Evolutionary conservation across 2,888 invertebrate species (phyloP), one percentile per base, ranked within the genome.

Genomic region (Eudasyphora cyanicolor): DNA sequence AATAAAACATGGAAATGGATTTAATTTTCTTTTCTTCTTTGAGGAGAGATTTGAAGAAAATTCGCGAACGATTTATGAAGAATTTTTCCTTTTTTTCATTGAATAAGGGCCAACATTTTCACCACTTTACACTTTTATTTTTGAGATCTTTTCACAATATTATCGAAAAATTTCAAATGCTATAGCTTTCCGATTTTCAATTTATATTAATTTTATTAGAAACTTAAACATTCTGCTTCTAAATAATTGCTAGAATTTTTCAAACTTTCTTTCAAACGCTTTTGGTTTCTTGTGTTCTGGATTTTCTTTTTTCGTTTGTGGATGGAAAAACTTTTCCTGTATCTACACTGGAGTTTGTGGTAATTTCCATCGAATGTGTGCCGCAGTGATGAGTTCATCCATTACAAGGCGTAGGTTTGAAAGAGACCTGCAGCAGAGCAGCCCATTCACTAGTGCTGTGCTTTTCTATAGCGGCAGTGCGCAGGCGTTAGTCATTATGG

Each of bases 281-380:
- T 29, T 54, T 24, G 57, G n/a, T 38, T 67, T 67, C 10, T 35
- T 67, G 38, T 64, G 29, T 64, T 62, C 10, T 6, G 60, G 8
- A n/a, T n/a, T n/a, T n/a, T n/a, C n/a, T n/a, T n/a, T n/a, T n/a
- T n/a, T n/a, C n/a, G n/a, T 76, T 76, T 81, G 69, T 64, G 81
- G 14, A 51, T 82, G 82, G 87, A 87, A 87, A 87, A 67, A 69
- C 32, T 75, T 83, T 82, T 82, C 86, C 57, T 87, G 86, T 87
- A 85, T 86, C 86, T 87, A 87, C 76, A 86, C 86, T 85, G 85
- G 78, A 75, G 80, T 85, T 87, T 86, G 86, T 82, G 83, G 80
- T 85, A 86, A 86, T 82, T 84, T 87, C 78, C 82, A 70, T 78
- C 49, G 38, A 45, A 82, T 70, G 82, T 79, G 17, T 82, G 73